Evolutionary conservation across 2,888 invertebrate species (phyloP).

Genomic region (Leptopilina myrica): DNA sequence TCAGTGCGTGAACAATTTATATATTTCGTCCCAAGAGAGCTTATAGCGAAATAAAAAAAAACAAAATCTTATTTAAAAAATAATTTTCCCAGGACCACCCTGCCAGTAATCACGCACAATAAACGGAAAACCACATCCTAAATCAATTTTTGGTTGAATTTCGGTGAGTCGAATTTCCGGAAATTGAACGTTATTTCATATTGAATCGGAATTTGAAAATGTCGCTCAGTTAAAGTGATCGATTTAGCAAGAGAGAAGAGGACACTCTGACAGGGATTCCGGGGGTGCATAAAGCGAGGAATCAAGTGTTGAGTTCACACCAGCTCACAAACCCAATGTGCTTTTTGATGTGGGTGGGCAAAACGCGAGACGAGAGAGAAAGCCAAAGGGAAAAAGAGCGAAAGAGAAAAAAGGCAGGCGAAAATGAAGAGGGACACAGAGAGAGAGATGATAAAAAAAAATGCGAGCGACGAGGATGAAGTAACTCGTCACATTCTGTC

Average conservation of each 20-base stretch:
- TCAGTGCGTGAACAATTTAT: no score
- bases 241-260: conserved; percentile 26
- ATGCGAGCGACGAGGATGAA: conserved; percentile 43
- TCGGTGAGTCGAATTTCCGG: not conserved
- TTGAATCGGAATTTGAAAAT: conserved; percentile 27
- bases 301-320: conserved; percentile 38
- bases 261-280: conserved; percentile 28
- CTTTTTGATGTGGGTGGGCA: conserved; percentile 48
- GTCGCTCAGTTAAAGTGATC: conserved; percentile 30
- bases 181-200: not conserved
- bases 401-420: not conserved
- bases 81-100: conserved; percentile 20
- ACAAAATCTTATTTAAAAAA: conserved; percentile 27
- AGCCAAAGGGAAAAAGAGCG: conserved; percentile 48
- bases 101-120: not conserved
- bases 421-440: conserved; percentile 10
- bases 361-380: conserved; percentile 49
- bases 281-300: conserved; percentile 23
- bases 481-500: conserved; percentile 66
- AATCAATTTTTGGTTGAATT: not conserved
- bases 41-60: not conserved
- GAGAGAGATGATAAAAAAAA: conserved; percentile 39
- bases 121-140: conserved; percentile 9
- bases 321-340: conserved; percentile 31
- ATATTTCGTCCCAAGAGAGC: not conserved